Evolutionary conservation across 2,113 vertebrate genomes (phyloP), one percentile per base, ranked within the genome.

Genomic region (Rhombomys opimus): DNA sequence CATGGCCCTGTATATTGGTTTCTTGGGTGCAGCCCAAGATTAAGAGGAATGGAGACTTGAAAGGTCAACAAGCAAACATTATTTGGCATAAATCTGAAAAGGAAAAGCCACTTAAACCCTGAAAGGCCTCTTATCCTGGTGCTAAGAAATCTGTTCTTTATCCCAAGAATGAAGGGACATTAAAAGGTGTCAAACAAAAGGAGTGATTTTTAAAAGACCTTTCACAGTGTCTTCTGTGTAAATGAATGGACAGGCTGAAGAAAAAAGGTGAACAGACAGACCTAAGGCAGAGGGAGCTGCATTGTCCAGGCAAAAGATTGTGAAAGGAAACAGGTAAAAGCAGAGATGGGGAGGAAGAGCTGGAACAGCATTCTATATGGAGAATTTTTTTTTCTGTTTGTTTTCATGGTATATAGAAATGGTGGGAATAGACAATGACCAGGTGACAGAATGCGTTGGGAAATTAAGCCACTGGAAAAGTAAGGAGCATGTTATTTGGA

Each of bases 131-230:
- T 63, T 30, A 85, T 46, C 38, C 41, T 52, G 15, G 11, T 46
- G 7, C 30, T 65, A 12, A 90, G 50, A 96, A 88, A 17, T 63
- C 76, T 91, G 38, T 82, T 52, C n/a, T 95, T 67, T 73, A 87
- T 78, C 52, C 18, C 65, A 72, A 46, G 52, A 22, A 54, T 7
- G 73, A 70, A 63, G 35, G 72, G 17, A 38, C 2, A 63, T 73
- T 70, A 17, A 54, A 93, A 81, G 38, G 1, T 89, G 25, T 73
- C 65, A 32, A 89, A 89, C 15, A 77, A 57, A 38, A 5, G 13
- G 25, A 59, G 2, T 41, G 46, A 73, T 78, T 72, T 72, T 73
- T 20, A 54, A 87, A 94, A 84, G 32, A 38, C 8, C 12, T 10
- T 38, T 38, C 32, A 35, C 3, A 18, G 4, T 35, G 14, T 70